Evolutionary conservation across 2,888 invertebrate species (phyloP).

Genomic region (Atherix ibis): DNA sequence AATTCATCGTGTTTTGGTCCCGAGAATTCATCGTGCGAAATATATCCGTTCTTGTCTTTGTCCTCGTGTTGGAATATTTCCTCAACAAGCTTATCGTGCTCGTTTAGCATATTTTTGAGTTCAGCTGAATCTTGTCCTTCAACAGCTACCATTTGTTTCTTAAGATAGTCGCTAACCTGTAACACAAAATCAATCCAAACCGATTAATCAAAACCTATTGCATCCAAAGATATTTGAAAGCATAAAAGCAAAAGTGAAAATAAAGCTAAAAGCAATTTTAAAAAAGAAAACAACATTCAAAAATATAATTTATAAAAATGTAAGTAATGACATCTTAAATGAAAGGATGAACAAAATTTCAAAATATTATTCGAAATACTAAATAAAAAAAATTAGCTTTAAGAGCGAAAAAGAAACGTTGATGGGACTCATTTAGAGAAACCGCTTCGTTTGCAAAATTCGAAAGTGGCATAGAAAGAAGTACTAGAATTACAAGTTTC

Average conservation of each 20-base stretch:
- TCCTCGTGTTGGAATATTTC: constrained; percentile 97
- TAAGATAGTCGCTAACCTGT: constrained; percentile 81
- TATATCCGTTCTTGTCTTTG: constrained; percentile 89
- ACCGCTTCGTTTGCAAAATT: too few relatives aligned
- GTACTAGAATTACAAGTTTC: too few relatives aligned
- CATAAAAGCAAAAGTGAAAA: neutral
- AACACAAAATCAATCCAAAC: constrained; percentile 10
- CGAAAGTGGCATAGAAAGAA: too few relatives aligned
- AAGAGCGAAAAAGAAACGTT: too few relatives aligned
- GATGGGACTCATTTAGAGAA: too few relatives aligned
- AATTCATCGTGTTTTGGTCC: constrained; percentile 96
- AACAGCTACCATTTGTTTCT: constrained; percentile 77
- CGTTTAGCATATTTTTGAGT: constrained; percentile 65
- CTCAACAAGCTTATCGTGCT: constrained; percentile 85
- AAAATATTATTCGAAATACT: too few relatives aligned
- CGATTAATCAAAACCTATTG: neutral
- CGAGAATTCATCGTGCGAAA: constrained; percentile 90
- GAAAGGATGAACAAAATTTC: too few relatives aligned
- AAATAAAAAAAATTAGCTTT: too few relatives aligned
- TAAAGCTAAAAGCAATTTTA: neutral
- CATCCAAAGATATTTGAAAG: too few relatives aligned
- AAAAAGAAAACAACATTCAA: too few relatives aligned
- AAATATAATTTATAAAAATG: too few relatives aligned
- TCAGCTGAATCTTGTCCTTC: constrained; percentile 63
- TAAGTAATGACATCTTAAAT: too few relatives aligned